phyloP scores from a whole-genome alignment of 2,888 invertebrate species.

The Morpho achilles region DNA sequence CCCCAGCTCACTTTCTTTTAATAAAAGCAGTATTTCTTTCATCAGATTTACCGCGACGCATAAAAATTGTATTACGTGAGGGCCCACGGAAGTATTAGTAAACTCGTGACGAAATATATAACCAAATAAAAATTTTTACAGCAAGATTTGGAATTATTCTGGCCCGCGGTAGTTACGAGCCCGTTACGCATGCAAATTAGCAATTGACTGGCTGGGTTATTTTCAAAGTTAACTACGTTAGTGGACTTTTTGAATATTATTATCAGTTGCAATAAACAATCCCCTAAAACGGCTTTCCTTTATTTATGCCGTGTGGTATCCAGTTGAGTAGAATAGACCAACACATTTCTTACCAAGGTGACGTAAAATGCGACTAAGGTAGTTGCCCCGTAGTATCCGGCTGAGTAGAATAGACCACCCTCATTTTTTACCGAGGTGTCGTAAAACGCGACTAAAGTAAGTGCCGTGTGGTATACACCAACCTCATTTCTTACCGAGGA shows the following conservation, averaged over 20 bases:
- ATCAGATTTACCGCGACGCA: slow-evolving; percentile 10
- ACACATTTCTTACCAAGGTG: no score
- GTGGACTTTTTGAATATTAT: slow-evolving; percentile 37
- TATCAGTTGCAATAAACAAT: slow-evolving; percentile 23
- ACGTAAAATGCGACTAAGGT: no score
- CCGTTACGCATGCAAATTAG: slow-evolving; percentile 61
- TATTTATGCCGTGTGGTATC: no score
- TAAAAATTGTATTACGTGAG: slow-evolving; percentile 18
- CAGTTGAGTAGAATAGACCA: no score
- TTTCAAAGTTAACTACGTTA: slow-evolving; percentile 42
- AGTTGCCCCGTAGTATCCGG: no score
- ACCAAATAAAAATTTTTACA: slow-evolving; percentile 45
- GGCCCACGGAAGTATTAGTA: slow-evolving; percentile 22
- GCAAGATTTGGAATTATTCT: slow-evolving; percentile 52
- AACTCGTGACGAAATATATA: slow-evolving; percentile 37
- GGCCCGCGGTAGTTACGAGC: slow-evolving; percentile 49
- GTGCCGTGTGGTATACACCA: no score
- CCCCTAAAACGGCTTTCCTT: neutral
- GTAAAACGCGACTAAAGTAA: no score
- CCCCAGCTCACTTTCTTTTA: slow-evolving; percentile 7
- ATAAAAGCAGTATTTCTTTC: slow-evolving; percentile 9
- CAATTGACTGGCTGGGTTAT: slow-evolving; percentile 46
- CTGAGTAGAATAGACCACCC: no score
- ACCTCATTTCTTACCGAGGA: no score
- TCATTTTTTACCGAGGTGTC: no score